Base-by-base conservation (phyloP, 2,113 vertebrate genomes). In the Perca fluviatilis region DNA sequence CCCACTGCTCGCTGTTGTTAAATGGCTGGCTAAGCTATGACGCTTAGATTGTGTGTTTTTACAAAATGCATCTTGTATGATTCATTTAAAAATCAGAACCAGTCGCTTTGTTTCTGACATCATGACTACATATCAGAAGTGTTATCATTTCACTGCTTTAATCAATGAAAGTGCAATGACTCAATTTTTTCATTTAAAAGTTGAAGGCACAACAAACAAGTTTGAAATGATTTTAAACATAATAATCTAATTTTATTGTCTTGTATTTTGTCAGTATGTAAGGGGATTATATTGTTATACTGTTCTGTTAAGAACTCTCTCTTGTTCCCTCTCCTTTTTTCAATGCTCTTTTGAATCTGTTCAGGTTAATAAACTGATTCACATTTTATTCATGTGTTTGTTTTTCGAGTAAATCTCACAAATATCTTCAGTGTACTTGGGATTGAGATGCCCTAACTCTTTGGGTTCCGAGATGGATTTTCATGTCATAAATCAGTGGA, bases 151-250 rank as follows among this genome's bases (percentile, higher is more conserved):
- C 3, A 67, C 64, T 49, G 64, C 46, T 67, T 67, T 49, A 62
- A 60, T 77, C 56, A 76, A 85, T 81, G 40, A 80, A 94, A 93
- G 94, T 95, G 94, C 95, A 95, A 95, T 95, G 86, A 84, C 54
- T 74, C 74, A 5, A 53, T 33, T 33, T 85, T 80, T 86, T 81
- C 46, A 27, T 77, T 62, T 46, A 30, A 77, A 53, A 57, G 68
- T n/a, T 82, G 21, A 77, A 80, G 49, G 65, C 53, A 83, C 69
- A 90, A 88, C 46, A 70, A 77, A 82, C 64, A 10, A 83, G 72
- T 33, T 76, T 88, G 81, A 89, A 92, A 92, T 93, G 82, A 83
- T 91, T 94, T 30, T 63, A 85, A 93, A 89, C 84, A 81, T 92
- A 80, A 84, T 86, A 84, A 93, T 86, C 77, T 88, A 91, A 92